These are phyloP conservation scores for Euura lappo DNA, from an alignment of 1,140 invertebrate genomes.

Conservation along the genomic window DNA sequence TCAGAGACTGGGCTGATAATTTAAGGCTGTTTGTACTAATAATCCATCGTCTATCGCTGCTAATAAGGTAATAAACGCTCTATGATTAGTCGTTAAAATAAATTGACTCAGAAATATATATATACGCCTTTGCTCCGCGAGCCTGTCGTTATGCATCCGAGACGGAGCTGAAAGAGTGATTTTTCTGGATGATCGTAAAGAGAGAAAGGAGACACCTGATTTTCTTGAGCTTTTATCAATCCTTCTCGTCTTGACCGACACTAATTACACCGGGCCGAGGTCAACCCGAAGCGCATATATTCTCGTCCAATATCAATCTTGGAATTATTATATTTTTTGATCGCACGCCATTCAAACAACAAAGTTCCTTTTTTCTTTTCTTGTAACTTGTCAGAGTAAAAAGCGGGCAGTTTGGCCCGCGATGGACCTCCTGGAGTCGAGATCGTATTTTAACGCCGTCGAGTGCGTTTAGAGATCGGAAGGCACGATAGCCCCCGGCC, in stretches of 20 bases:
- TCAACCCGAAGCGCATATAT: background rate
- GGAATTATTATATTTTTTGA: background rate
- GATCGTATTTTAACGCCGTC: conserved; percentile 1
- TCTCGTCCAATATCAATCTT: conserved; percentile 1
- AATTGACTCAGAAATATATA: background rate
- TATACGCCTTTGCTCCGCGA: background rate
- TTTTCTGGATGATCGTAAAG: too few relatives aligned
- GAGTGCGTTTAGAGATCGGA: background rate
- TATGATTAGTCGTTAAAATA: background rate
- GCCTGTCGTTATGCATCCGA: too few relatives aligned
- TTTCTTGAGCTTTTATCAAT: background rate
- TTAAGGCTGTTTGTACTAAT: too few relatives aligned
- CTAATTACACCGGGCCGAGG: background rate
- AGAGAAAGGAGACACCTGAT: background rate
- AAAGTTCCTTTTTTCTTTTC: background rate
- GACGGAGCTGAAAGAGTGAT: too few relatives aligned
- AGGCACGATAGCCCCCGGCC: background rate
- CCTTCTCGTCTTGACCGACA: background rate
- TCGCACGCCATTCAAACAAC: background rate
- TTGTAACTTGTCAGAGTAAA: background rate
- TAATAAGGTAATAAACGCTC: background rate
- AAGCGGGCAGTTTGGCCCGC: background rate
- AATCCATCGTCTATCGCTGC: background rate
- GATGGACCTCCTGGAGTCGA: background rate
- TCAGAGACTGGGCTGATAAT: too few relatives aligned